Base-by-base conservation (phyloP, 2,888 invertebrate genomes). In the Himalopsyche anomala region DNA sequence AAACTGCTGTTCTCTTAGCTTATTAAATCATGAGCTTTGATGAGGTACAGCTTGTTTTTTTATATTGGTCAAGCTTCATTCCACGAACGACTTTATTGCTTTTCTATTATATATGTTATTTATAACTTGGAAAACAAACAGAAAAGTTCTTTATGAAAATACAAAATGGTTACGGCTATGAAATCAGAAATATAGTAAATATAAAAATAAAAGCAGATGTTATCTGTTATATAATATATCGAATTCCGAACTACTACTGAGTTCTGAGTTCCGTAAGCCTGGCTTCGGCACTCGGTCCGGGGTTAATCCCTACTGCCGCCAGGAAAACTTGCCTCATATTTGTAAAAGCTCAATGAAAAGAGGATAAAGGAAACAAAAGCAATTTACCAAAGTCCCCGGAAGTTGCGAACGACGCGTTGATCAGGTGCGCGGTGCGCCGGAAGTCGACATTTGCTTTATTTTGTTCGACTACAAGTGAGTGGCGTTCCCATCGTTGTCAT, bases 311-410 rank as follows among this genome's bases (percentile, higher is more conserved):
- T 82, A 51, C 74, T 82, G 51, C 81, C 56, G 79, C n/a, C 69
- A 69, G 81, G 45, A 81, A 87, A 86, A 54, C 87, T 81, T 83
- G 80, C 56, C 85, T 84, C 87, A 85, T 87, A 86, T 87, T 88
- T 87, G 87, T 83, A 85, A 54, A 83, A 86, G 87, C 87, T 85
- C 85, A 81, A 85, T 87, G 87, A 86, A 87, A 85, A 85, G 85
- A 85, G 85, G 85, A 85, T 86, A 83, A 86, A 80, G 54, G 81
- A 88, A 88, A 87, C 87, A 88, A 88, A 87, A 87, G 86, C 87
- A 88, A 87, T 88, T 86, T 88, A 86, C 82, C 81, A 56, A 87
- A 87, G 42, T 51, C 36, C 83, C 28, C 54, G 11, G 42, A 55
- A 56, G 28, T 82, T 82, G 19, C 82, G 40, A 80, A 80, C 80